Conservation (phyloP, 2,113 vertebrate species). For the Malurus alboscapulatus region DNA sequence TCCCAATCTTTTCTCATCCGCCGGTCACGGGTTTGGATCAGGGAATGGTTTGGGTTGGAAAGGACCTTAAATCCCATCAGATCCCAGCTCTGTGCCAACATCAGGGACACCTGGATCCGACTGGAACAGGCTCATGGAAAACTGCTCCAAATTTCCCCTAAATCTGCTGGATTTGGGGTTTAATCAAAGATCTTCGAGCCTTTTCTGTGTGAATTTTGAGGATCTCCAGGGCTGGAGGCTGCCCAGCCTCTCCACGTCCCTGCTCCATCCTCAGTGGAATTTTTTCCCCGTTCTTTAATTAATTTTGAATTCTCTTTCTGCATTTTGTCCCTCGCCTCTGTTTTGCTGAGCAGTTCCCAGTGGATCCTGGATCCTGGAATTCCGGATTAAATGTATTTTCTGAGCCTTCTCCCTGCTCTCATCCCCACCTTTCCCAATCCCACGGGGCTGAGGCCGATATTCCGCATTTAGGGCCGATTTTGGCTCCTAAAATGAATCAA, state of each 20-base stretch:
- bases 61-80: neutral
- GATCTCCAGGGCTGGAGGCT: neutral
- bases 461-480: neutral
- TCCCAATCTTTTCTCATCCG: neutral
- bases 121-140: neutral
- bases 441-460: neutral
- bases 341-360: neutral
- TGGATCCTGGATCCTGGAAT: neutral
- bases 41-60: neutral
- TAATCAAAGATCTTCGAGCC: neutral
- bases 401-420: neutral
- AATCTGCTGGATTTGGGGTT: neutral
- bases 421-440: neutral
- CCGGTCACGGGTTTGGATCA: neutral
- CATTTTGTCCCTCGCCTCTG: neutral
- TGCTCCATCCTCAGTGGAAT: neutral
- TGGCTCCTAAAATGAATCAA: neutral
- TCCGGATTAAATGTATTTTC: neutral
- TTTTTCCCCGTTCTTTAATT: fast-evolving
- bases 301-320: neutral
- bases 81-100: neutral
- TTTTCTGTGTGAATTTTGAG: neutral
- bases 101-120: neutral
- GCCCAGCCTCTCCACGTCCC: neutral
- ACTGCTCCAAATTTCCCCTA: neutral